Evolutionary conservation across 1,140 invertebrate species (phyloP).

Genomic region (Ceratosolen fusciceps): DNA sequence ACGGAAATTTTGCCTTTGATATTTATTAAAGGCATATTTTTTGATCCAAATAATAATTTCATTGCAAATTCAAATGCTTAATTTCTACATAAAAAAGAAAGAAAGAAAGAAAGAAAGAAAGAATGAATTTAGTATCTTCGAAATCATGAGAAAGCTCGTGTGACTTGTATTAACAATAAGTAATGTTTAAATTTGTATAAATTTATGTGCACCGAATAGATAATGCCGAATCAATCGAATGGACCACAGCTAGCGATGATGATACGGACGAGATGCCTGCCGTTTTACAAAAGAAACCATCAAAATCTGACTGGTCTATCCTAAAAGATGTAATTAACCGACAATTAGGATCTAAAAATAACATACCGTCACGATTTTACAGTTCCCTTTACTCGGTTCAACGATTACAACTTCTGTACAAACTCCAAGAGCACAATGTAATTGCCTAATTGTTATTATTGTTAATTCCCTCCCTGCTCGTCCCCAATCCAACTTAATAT

Average conservation of each 20-base stretch:
- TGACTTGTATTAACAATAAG: not conserved
- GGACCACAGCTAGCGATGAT: slow-evolving; percentile 60
- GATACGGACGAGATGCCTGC: slow-evolving; percentile 67
- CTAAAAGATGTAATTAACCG: slow-evolving; percentile 75
- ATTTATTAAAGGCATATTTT: too few relatives aligned
- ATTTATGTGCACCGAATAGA: slow-evolving; percentile 26
- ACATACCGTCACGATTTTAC: slow-evolving; percentile 82
- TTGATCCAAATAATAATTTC: too few relatives aligned
- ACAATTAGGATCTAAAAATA: slow-evolving; percentile 74
- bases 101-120: too few relatives aligned
- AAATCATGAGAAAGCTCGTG: too few relatives aligned
- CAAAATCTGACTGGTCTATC: slow-evolving; percentile 79
- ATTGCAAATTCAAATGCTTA: not conserved
- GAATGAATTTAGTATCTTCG: too few relatives aligned
- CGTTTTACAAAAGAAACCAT: slow-evolving; percentile 75
- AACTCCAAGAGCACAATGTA: slow-evolving; percentile 81
- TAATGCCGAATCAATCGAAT: slow-evolving; percentile 59
- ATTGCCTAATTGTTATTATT: slow-evolving; percentile 30
- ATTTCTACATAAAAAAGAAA: too few relatives aligned
- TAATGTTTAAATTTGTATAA: not conserved
- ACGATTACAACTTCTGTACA: slow-evolving; percentile 84
- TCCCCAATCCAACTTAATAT: too few relatives aligned
- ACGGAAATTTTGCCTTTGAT: too few relatives aligned
- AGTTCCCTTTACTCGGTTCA: slow-evolving; percentile 87
- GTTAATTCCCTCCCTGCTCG: too few relatives aligned